Conservation (phyloP, 2,888 invertebrate species). For the Tiphia femorata region DNA sequence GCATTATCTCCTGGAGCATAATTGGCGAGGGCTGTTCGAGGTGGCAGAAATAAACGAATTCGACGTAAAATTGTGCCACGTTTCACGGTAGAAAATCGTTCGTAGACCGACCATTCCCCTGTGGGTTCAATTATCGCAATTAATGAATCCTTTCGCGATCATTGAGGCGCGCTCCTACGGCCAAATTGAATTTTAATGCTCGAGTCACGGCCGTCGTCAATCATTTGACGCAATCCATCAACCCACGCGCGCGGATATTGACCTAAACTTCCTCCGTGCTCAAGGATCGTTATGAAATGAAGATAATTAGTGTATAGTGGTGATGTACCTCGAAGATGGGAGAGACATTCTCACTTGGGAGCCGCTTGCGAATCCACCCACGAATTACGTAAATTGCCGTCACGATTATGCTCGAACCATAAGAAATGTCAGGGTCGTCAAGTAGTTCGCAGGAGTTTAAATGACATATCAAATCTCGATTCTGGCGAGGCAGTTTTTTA, state of each 20-base stretch:
- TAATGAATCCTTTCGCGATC: neutral
- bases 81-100: no score
- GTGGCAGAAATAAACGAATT: no score
- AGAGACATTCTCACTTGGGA: slow-evolving; percentile 9
- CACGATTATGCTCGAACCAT: slow-evolving; percentile 14
- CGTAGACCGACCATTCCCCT: no score
- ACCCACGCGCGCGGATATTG: slow-evolving; percentile 34
- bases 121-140: neutral
- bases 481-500: no score
- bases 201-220: slow-evolving; percentile 7
- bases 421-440: slow-evolving; percentile 10
- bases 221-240: slow-evolving; percentile 6
- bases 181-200: slow-evolving; percentile 12
- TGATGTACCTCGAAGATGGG: slow-evolving; percentile 1
- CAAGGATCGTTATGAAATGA: slow-evolving; percentile 48
- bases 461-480: no score
- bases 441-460: no score
- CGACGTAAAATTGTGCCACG: no score
- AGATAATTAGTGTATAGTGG: slow-evolving; percentile 40
- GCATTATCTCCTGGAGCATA: no score
- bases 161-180: neutral
- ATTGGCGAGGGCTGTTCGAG: no score
- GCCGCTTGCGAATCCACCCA: slow-evolving; percentile 7
- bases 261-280: slow-evolving; percentile 37
- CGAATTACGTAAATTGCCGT: slow-evolving; percentile 21